A percentile compares a stretch with the other conserved stretches of the same genome.
Evolutionary conservation across 2,797 vertebrate species (phyloP).

Genomic region (Hoplostethus atlanticus): DNA sequence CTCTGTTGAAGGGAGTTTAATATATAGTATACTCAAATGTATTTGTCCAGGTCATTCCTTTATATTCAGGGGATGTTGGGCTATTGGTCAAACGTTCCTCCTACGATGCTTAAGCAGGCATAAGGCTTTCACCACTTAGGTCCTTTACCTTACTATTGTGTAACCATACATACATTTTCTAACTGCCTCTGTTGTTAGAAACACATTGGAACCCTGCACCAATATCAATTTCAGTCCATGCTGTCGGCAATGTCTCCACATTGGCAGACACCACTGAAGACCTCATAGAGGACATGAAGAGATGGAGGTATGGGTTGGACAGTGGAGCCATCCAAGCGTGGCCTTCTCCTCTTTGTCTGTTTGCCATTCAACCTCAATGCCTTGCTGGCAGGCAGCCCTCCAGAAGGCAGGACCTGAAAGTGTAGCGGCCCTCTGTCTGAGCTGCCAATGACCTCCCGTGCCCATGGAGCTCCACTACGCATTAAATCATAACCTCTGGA

Average conservation of each 20-base stretch:
- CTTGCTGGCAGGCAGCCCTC: constrained; percentile 53
- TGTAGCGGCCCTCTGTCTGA: constrained; percentile 40
- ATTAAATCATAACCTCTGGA: constrained; percentile 41
- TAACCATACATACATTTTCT: constrained; percentile 1
- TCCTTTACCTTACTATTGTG: constrained; percentile 21
- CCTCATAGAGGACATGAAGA: constrained; percentile 52
- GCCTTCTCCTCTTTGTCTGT: constrained; percentile 48
- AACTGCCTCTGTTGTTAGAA: constrained; percentile 6
- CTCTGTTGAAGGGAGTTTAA: constrained; percentile 37
- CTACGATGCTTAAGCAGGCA: no score
- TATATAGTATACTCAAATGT: constrained; percentile 25
- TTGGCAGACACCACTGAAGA: constrained; percentile 18
- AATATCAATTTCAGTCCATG: constrained; percentile 7
- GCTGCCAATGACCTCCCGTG: constrained; percentile 47
- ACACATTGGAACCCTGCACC: background rate
- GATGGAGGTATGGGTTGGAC: constrained; percentile 33
- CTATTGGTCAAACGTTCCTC: background rate
- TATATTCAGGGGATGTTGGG: constrained; percentile 39
- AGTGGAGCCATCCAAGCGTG: constrained; percentile 56
- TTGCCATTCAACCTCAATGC: constrained; percentile 47
- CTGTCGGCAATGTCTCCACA: constrained; percentile 24
- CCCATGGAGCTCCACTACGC: constrained; percentile 43
- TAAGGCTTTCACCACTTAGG: no score
- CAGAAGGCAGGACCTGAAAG: constrained; percentile 62
- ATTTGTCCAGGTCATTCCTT: constrained; percentile 30